Base-by-base conservation (phyloP, 2,113 vertebrate species). In the Odontesthes bonariensis region DNA sequence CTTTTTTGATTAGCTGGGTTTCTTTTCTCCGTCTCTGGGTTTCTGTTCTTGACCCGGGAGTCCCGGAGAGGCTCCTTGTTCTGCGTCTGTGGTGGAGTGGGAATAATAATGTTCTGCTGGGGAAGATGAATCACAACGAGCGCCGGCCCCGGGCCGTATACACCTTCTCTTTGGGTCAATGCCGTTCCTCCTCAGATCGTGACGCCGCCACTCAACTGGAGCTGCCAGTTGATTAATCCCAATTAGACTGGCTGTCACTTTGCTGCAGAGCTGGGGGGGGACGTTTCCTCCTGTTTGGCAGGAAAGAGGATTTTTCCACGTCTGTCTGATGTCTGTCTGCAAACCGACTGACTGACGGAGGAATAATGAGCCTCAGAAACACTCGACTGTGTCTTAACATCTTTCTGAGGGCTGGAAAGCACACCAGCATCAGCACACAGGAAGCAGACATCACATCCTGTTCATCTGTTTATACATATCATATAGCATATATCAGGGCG, bases 191-290 rank as follows among this genome's bases (percentile, higher is more conserved):
- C 88, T 96, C 90, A 97, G 95, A 97, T 96, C 91, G 90, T 91
- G 83, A 91, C 91, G 73, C 93, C 89, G 93, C 85, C 92, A 88
- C 94, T 95, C 94, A 92, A 73, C 92, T 85, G 91, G 88, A 90
- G 92, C 86, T 90, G 94, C 91, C 89, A 93, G 94, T 95, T 98
- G 96, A 98, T 98, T 98, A 98, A 96, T 95, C 94, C 96, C 97
- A 97, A 98, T 99, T 98, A 99, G 96, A 94, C 71, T 84, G 94
- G 88, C 96, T 98, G 97, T 98, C 97, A 99, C 95, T 98, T 97
- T 95, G 93, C 95, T 71, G 93, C 94, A 91, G 95, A 93, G 95
- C 19, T 22, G 65, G 38, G 65, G 92, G 91, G 49, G 12, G 44
- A 32, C 91, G 92, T 22, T 61, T 61, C 31, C 93, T 94, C 84